Evolutionary conservation across 2,797 vertebrate genomes (phyloP), one percentile per base, ranked within the genome.

Genomic region (Clamator glandarius): DNA sequence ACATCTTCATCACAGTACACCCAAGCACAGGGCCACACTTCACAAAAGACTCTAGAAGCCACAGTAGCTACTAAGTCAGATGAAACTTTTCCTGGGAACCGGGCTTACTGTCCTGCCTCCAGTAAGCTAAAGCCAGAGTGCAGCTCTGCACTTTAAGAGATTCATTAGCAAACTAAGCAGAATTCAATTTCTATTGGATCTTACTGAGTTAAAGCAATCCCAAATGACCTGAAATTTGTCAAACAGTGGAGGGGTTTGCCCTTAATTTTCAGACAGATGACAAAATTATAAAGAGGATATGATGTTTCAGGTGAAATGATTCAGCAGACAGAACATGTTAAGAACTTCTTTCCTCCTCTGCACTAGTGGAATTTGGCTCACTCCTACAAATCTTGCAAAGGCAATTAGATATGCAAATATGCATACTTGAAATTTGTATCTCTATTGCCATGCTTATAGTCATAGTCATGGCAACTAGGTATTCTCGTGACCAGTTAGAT

Each of bases 191-290:
- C 44, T 92, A 28, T 54, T 59, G 46, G 31, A 69, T 68, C 51
- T 86, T 63, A 81, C 4, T 50, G 44, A 54, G 12, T 79, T 90
- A 79, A 41, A 84, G 31, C 26, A 84, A 91, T 67, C 29, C 48
- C 69, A 91, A 96, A 76, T 64, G 21, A 88, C 52, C 36, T 74
- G 42, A 86, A 76, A 51, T 79, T 90, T 91, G 93, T 90, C 74
- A 87, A 69, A 61, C 35, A 6, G 13, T 81, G 44, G 42, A 42
- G 13, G 17, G 93, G 91, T 73, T 64, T 41, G 44, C 86, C 77
- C 63, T 94, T 84, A 80, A 58, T 84, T 90, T 94, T 90, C 41
- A 67, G n/a, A 41, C 17, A 82, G 42, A 31, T 57, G 82, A 92
- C 11, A 3, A 76, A 74, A 79, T 93, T 62, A 74, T 36, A 73